Percentiles rank a stretch among this genome's conserved stretches.
phyloP scores from a whole-genome alignment of 2,888 invertebrate genomes.

The Trichogramma evanescens region DNA sequence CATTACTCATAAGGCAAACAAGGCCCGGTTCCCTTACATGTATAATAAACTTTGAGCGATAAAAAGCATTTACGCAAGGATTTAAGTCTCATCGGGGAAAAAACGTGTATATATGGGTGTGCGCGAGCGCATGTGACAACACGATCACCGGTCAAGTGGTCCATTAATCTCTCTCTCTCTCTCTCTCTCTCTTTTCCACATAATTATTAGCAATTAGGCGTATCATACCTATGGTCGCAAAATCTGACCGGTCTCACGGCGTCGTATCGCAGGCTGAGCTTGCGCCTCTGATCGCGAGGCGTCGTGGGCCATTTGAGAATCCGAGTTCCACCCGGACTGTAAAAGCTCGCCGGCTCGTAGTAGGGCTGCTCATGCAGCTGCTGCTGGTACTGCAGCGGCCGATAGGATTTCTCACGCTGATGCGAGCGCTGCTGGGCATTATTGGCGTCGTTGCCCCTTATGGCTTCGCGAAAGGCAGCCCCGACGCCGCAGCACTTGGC shows the following conservation, averaged over 20 bases:
- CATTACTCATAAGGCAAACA: too few relatives aligned
- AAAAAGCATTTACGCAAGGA: too few relatives aligned
- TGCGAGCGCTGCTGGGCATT: background rate
- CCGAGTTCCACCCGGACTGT: slow-evolving; percentile 12
- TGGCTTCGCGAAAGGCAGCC: slow-evolving; percentile 24
- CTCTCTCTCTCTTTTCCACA: background rate
- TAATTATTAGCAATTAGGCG: background rate
- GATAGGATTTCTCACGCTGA: slow-evolving; percentile 24
- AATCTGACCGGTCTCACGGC: slow-evolving; percentile 33
- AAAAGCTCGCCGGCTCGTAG: slow-evolving; percentile 1
- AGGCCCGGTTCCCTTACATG: too few relatives aligned
- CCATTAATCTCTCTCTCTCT: too few relatives aligned
- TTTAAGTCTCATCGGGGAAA: too few relatives aligned
- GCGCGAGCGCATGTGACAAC: too few relatives aligned
- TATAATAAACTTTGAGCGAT: too few relatives aligned
- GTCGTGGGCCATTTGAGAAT: slow-evolving; percentile 26
- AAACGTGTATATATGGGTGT: background rate
- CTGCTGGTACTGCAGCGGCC: slow-evolving; percentile 28
- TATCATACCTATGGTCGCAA: background rate
- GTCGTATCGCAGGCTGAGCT: slow-evolving; percentile 36
- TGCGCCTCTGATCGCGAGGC: slow-evolving; percentile 33
- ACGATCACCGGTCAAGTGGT: too few relatives aligned
- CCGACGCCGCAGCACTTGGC: slow-evolving; percentile 31
- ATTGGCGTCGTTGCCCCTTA: slow-evolving; percentile 21
- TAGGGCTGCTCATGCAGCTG: slow-evolving; percentile 18